These are phyloP conservation scores for Palythoa grandiflora DNA, from an alignment of 92 coral and sea anemone genomes.

Conservation along the genomic window DNA sequence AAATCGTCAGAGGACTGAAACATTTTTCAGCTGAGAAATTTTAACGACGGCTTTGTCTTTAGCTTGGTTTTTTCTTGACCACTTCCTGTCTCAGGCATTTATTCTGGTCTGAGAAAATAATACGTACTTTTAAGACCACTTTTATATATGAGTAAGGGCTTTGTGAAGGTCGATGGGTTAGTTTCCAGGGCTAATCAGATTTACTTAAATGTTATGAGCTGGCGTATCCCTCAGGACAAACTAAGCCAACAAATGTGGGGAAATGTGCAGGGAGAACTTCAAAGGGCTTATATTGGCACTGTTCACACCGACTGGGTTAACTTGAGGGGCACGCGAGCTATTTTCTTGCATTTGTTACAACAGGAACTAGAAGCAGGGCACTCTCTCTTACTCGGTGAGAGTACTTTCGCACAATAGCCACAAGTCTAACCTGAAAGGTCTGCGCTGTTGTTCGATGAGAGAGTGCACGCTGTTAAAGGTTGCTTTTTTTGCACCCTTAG, in stretches of 20 bases:
- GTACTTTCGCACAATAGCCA: conserved; percentile 29
- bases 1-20: conserved; percentile 63
- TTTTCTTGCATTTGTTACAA: conserved; percentile 44
- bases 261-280: neutral
- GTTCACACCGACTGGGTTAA: conserved; percentile 33
- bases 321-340: conserved; percentile 7
- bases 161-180: neutral
- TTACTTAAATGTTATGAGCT: neutral
- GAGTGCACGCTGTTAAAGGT: conserved; percentile 30
- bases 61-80: conserved; percentile 16
- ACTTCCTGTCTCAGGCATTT: no score
- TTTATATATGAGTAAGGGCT: no score
- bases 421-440: neutral
- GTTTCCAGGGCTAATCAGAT: neutral
- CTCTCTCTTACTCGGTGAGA: conserved; percentile 48
- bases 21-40: conserved; percentile 48
- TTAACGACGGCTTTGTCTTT: conserved; percentile 23
- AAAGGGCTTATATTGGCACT: neutral
- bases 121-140: no score
- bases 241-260: conserved; percentile 3
- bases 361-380: conserved; percentile 55
- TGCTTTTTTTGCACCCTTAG: conserved; percentile 11
- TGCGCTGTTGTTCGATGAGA: neutral
- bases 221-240: neutral
- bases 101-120: no score